Percentiles rank a stretch among this genome's conserved stretches.
phyloP scores from a whole-genome alignment of 2,888 invertebrate genomes.

The Hydraecia micacea region DNA sequence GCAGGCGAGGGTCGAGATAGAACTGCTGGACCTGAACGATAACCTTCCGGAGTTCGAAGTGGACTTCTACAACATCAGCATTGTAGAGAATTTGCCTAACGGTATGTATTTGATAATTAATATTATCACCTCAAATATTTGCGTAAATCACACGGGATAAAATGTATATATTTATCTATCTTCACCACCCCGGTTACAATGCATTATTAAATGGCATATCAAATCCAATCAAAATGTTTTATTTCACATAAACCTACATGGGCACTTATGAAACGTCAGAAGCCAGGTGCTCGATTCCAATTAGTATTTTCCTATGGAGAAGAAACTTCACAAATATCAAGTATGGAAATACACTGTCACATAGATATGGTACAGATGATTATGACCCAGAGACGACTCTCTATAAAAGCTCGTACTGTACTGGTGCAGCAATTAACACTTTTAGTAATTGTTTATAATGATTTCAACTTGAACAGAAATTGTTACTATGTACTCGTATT shows the following conservation, averaged over 20 bases:
- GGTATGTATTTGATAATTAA: constrained; percentile 84
- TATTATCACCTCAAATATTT: background rate
- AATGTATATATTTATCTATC: too few species aligned
- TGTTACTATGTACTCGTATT: background rate
- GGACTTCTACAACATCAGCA: constrained; percentile 97
- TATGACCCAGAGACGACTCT: background rate
- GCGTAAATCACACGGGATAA: too few species aligned
- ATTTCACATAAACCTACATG: too few species aligned
- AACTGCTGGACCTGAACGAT: constrained; percentile 95
- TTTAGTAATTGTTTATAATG: background rate
- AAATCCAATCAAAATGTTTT: too few species aligned
- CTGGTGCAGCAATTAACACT: background rate
- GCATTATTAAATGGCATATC: too few species aligned
- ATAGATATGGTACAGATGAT: background rate
- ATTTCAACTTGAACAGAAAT: background rate
- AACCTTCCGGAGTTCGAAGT: constrained; percentile 97
- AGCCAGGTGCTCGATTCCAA: too few species aligned
- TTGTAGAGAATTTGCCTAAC: constrained; percentile 97
- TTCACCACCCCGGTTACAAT: too few species aligned
- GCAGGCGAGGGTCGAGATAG: constrained; percentile 93
- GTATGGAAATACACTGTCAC: background rate
- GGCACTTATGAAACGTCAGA: too few species aligned
- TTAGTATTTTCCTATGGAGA: too few species aligned
- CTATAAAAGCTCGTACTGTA: background rate
- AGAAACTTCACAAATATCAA: too few species aligned